phyloP scores from a whole-genome alignment of 2,797 vertebrate species.

The Adelosebastes latens region DNA sequence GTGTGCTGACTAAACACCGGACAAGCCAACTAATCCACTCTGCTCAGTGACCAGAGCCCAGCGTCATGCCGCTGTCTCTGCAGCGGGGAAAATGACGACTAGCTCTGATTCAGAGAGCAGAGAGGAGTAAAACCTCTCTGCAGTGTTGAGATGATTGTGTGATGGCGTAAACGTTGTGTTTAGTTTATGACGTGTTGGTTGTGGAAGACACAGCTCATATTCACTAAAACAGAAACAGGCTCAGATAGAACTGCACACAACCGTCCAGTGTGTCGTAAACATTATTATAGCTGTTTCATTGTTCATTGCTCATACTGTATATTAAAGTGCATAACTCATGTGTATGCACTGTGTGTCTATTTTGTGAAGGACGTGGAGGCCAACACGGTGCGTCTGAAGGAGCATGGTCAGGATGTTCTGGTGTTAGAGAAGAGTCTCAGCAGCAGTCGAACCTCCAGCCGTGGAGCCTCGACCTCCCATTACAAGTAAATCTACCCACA shows the following conservation, averaged over 20 bases:
- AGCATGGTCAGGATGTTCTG: conserved; percentile 97
- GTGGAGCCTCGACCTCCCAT: conserved; percentile 85
- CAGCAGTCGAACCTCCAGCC: conserved; percentile 85
- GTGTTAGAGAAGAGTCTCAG: conserved; percentile 95
- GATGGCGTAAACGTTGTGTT: not conserved
- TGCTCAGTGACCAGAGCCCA: not conserved
- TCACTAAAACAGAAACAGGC: not conserved
- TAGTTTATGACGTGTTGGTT: not conserved
- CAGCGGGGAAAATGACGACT: not conserved
- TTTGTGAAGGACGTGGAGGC: conserved; percentile 94
- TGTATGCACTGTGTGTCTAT: conserved; percentile 24
- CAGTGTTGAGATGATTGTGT: not conserved
- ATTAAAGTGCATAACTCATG: not conserved
- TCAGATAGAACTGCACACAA: not conserved
- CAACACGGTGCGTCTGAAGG: conserved; percentile 98
- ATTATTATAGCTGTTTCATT: not conserved
- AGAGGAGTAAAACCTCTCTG: not conserved
- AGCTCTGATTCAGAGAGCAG: not conserved
- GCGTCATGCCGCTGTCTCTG: not conserved
- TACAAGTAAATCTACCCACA: conserved; percentile 87
- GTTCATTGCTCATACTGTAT: not conserved
- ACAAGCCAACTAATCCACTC: not conserved
- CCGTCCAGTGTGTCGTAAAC: not conserved
- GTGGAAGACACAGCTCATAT: not conserved
- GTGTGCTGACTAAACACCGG: not conserved